Percentiles rank a stretch among this genome's conserved stretches.
phyloP scores from a whole-genome alignment of 2,113 vertebrate genomes.

The Dipodomys merriami region DNA sequence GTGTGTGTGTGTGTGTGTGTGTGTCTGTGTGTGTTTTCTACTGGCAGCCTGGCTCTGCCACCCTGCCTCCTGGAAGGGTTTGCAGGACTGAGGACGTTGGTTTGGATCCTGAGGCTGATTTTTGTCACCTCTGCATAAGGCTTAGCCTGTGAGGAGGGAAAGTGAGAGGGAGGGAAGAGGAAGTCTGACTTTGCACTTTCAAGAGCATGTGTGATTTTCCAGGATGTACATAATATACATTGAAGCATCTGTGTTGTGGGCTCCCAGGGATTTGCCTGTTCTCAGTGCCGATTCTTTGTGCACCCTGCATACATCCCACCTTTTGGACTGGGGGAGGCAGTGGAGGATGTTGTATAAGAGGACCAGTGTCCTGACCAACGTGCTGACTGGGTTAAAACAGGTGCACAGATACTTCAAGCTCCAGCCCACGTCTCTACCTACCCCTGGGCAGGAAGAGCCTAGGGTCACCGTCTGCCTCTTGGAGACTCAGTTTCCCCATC shows the following conservation, averaged over 20 bases:
- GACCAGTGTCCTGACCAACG: neutral
- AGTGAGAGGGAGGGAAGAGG: neutral
- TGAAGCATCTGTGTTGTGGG: neutral
- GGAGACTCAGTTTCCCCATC: constrained; percentile 4
- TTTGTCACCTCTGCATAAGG: constrained; percentile 53
- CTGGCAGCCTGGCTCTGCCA: neutral
- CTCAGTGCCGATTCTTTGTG: neutral
- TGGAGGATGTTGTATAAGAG: neutral
- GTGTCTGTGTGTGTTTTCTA: accelerated
- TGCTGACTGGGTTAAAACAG: neutral
- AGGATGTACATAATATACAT: too few relatives aligned
- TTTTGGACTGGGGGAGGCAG: neutral
- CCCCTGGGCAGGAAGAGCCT: neutral
- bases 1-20: neutral
- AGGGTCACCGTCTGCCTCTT: neutral
- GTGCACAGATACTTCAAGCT: neutral
- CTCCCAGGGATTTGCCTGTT: neutral
- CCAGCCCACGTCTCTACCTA: neutral
- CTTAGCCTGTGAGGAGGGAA: constrained; percentile 53
- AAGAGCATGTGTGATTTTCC: neutral
- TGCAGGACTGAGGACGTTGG: constrained; percentile 8
- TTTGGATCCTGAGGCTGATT: neutral
- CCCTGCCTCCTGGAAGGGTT: neutral
- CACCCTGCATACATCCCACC: neutral
- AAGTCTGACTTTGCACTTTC: neutral